These are phyloP conservation scores for Calidris pugnax DNA, from an alignment of 2,113 vertebrate genomes.

Conservation along the genomic window DNA sequence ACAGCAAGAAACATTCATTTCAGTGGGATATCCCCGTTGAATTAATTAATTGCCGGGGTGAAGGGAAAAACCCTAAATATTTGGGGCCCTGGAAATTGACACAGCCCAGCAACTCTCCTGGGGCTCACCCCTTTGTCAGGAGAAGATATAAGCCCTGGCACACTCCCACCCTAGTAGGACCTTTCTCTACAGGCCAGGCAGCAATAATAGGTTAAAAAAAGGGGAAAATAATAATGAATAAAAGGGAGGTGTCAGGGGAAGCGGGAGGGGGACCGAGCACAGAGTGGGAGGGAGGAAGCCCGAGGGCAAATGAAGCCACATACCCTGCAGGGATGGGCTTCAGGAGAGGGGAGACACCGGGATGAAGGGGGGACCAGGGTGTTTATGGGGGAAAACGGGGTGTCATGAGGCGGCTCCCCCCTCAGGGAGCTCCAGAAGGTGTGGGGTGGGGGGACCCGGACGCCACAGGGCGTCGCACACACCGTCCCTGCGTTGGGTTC, in stretches of 20 bases:
- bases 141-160: background rate
- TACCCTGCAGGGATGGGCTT: background rate
- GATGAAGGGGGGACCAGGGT: accelerated
- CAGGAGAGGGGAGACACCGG: accelerated
- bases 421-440: background rate
- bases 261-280: accelerated
- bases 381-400: accelerated
- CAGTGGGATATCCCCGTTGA: background rate
- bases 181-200: background rate
- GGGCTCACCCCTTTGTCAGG: background rate
- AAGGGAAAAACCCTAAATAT: background rate
- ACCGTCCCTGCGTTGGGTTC: accelerated
- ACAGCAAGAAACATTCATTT: background rate
- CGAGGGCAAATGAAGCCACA: background rate
- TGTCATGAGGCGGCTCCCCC: too few relatives aligned
- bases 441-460: background rate
- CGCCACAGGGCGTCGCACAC: background rate
- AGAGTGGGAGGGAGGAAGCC: background rate
- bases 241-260: too few relatives aligned
- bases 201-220: background rate
- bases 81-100: accelerated
- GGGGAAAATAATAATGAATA: background rate
- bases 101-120: accelerated
- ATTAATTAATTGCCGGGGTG: accelerated
- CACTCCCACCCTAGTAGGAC: accelerated